Evolutionary conservation across 2,113 vertebrate species (phyloP), one percentile per base, ranked within the genome.

Genomic region (Gnathonemus echidnorhynchus): DNA sequence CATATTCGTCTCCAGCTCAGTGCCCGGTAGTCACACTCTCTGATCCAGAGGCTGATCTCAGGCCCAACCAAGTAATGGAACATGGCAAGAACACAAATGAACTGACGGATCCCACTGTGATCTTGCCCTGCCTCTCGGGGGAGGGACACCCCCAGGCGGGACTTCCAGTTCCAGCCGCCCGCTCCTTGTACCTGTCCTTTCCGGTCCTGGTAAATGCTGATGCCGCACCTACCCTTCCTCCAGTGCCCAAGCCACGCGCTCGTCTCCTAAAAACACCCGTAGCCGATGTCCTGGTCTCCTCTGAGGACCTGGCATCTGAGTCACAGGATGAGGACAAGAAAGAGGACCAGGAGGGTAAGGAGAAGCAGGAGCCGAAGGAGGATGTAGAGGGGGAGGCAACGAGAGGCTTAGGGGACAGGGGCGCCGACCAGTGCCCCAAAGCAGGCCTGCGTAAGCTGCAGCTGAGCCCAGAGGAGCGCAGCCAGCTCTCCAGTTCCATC

Each of bases 401-500:
- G 39, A 48, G 66, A 39, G 31, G 19, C 52, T 58, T 39, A 1
- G 46, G 8, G 19, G 46, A 42, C 87, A 42, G 5, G 90, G 91
- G 53, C 0, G 10, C 86, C 0, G 93, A 95, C 50, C 92, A 93
- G 49, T 93, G 89, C 31, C 92, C 95, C 2, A 96, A 95, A 62
- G 93, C 91, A 2, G 92, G 91, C 0, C 92, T 96, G 53, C 90
- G 92, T 31, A 96, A 96, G 91, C 95, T 96, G 3, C 93, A 94
- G 92, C 91, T 96, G 2, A 93, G 91, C 0, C 66, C 89, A 0
- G 94, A 95, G 91, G 98, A 99, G 92, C 97, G 95, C 88, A 93
- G 92, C 86, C 95, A 92, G 21, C 92, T 98, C n/a, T 95, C 97
- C 49, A 96, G 96, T 0, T 95, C 98, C 89, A 96, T 94, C 91